Base-by-base conservation (phyloP, 2,113 vertebrate species). In the Phylloscopus trochiloides region DNA sequence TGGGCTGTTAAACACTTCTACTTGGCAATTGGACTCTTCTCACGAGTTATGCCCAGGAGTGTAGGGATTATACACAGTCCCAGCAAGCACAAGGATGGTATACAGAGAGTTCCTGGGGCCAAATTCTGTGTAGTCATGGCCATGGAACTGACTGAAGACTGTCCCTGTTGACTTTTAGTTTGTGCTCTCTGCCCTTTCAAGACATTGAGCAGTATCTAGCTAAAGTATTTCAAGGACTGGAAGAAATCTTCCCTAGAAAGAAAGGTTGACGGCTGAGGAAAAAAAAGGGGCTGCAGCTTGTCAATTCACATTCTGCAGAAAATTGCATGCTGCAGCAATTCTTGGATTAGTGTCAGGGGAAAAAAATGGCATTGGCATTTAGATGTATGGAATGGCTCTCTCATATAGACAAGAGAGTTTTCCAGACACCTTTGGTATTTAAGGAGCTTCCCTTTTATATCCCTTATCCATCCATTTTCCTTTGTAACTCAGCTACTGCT, bases 321-420 rank as follows among this genome's bases (percentile, higher is more conserved):
- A 97, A 96, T 96, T 96, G 78, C 94, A 97, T 96, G 90, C 80
- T 96, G 94, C 81, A 72, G 94, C 86, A 90, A 48, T 48, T 71
- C 61, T 65, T 58, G 58, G 50, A 68, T 88, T 72, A 42, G 19
- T 86, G 59, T 73, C n/a, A 68, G 48, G 36, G 11, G 17, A 45
- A 57, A 70, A 72, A 91, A 65, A 20, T 17, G 21, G 5, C 59
- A 71, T 75, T 85, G 75, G 51, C 26, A 48, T 61, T 61, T 72
- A 48, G 9, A 61, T 55, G 6, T 47, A 31, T 74, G 36, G 72
- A 88, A 71, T 47, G 77, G 38, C 43, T 36, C 14, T 65, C 5
- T 92, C 12, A 47, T 50, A 26, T 16, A 48, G 17, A 77, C 12
- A 20, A 67, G 40, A 61, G n/a, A 54, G 31, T 81, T 93, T 88